Evolutionary conservation across 1,140 invertebrate genomes (phyloP), one percentile per base, ranked within the genome.

Genomic region (Maconellicoccus hirsutus): DNA sequence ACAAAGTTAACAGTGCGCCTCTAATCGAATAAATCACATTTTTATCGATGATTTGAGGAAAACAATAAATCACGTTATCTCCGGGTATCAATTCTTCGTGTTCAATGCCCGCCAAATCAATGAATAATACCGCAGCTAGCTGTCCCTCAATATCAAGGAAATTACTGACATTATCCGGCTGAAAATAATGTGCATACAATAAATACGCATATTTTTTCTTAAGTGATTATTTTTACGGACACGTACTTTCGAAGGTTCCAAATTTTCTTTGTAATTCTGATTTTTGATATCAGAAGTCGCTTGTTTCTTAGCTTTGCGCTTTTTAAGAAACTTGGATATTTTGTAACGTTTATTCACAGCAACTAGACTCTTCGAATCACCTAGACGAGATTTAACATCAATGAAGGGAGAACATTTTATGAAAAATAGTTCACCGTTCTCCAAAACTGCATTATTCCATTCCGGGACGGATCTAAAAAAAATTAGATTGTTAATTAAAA

Each of bases 31-130:
- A 19, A 4, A 73, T 26, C n/a, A 38, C 29, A 69, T 73, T 74
- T 22, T 59, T 19, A 4, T 66, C 29, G 21, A 22, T 0, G n/a
- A 84, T 84, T 74, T 81, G 80, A 2, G 87, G 87, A 79, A 84
- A 89, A 69, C 83, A 85, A 76, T 89, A 89, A 3, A 86, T 72
- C 2, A 89, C 81, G 70, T 84, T 85, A 76, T 87, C 84, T 72
- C 84, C 81, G 42, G 14, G 33, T 42, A 14, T 23, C 25, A 19
- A 10, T 6, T 66, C 61, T 6, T 26, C 16, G 19, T 23, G 8
- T 66, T 23, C 61, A 16, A 16, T 25, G 25, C 8, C 19, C 10
- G 10, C 61, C 16, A 66, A 23, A 26, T 66, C 25, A 14, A 66
- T 8, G 19, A 8, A 66, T 6, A 66, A 16, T 6, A 66, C 19